phyloP scores from a whole-genome alignment of 2,888 invertebrate species.

The Seira ritae region DNA sequence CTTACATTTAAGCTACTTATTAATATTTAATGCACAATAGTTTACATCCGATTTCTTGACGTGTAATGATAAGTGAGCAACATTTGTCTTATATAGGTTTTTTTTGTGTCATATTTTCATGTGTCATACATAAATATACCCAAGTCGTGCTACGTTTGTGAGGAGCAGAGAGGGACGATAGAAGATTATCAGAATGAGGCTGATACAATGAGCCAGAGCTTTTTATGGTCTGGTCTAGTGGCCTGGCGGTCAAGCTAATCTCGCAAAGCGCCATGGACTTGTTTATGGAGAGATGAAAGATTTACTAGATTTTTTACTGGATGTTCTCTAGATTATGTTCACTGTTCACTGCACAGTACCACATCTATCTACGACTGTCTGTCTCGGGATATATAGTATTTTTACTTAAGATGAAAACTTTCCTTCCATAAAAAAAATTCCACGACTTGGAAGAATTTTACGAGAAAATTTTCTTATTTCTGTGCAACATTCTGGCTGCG shows the following conservation, averaged over 20 bases:
- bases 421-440: constrained; percentile 6
- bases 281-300: constrained; percentile 18
- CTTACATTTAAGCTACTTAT: background rate
- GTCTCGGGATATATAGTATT: background rate
- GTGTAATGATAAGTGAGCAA: too few relatives aligned
- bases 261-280: too few relatives aligned
- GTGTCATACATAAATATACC: background rate
- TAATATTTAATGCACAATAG: too few relatives aligned
- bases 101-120: constrained; percentile 6
- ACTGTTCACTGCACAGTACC: too few relatives aligned
- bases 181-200: background rate
- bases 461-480: too few relatives aligned
- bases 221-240: too few relatives aligned
- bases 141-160: background rate
- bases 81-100: too few relatives aligned
- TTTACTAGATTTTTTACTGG: background rate
- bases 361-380: too few relatives aligned
- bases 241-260: too few relatives aligned
- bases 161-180: background rate
- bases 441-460: background rate
- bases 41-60: background rate
- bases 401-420: background rate
- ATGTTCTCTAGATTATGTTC: too few relatives aligned
- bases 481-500: background rate
- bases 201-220: background rate